Base-by-base conservation (phyloP, 2,797 vertebrate genomes). In the Poecilia picta region DNA sequence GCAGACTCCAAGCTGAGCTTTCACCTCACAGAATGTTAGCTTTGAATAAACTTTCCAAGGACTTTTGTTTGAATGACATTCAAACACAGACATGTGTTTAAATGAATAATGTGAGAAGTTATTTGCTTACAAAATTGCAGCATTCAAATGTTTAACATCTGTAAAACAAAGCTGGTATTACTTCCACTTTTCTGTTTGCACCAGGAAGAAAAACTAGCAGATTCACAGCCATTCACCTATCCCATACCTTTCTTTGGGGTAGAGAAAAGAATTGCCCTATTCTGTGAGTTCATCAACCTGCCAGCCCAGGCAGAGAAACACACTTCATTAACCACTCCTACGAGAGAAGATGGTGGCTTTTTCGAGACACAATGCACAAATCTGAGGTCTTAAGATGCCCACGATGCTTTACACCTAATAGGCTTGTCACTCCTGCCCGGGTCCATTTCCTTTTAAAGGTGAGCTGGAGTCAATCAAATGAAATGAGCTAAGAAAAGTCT, bases 251-350 rank as follows among this genome's bases (percentile, higher is more conserved):
- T 87, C 85, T 81, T 81, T 81, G 1, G 59, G 16, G 81, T 75
- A 85, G 78, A 68, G 80, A 87, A 84, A 85, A 84, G 82, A 82
- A 87, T 89, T 55, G 75, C 78, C 88, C 83, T 66, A 74, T 80
- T 93, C 84, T 82, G 80, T 51, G 88, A 80, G 85, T 93, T 89
- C 78, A 85, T 93, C 93, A 93, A 93, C 90, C 90, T 94, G 93
- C 92, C 92, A 93, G 89, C 76, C 86, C 81, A 83, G 53, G 81
- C 89, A 77, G 43, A 75, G 88, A 83, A 93, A 90, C 88, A 94
- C 92, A 94, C 90, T 93, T 94, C 93, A 95, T 95, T 95, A 94
- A 94, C 86, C 92, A 91, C 89, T 89, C 89, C 86, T 82, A 89
- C 81, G 84, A 91, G 85, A 90, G 88, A 89, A 85, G 86, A 89